phyloP scores from a whole-genome alignment of 1,140 invertebrate species.

The Drosophila sechellia region DNA sequence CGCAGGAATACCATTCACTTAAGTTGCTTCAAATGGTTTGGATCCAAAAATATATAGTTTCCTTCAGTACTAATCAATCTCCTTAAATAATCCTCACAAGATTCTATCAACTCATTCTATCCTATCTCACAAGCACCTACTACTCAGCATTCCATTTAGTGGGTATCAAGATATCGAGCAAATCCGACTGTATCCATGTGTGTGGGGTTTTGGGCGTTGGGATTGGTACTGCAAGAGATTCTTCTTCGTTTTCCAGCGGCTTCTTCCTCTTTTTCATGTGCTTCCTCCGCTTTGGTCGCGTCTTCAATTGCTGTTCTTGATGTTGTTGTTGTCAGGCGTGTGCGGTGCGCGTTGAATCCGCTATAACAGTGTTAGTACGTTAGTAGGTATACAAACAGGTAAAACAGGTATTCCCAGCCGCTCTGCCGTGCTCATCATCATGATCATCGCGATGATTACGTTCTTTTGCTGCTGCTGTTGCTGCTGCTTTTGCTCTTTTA shows the following conservation, averaged over 20 bases:
- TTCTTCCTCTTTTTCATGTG: slow-evolving; percentile 24
- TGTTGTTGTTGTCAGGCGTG: slow-evolving; percentile 65
- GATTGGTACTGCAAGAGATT: slow-evolving; percentile 29
- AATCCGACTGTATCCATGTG: neutral
- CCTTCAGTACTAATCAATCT: no score
- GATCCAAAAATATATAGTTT: no score
- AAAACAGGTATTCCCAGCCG: slow-evolving; percentile 82
- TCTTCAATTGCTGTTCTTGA: slow-evolving; percentile 56
- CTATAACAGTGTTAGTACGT: slow-evolving; percentile 85
- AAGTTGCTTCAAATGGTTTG: neutral
- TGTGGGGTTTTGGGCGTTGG: slow-evolving; percentile 37
- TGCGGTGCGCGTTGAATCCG: slow-evolving; percentile 78
- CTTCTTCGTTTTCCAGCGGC: slow-evolving; percentile 2
- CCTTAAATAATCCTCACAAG: neutral
- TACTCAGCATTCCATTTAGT: neutral
- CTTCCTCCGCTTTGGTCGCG: slow-evolving; percentile 47
- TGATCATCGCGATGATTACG: slow-evolving; percentile 42
- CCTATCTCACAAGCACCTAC: no score
- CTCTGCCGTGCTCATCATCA: slow-evolving; percentile 69
- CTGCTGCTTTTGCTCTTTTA: slow-evolving; percentile 33
- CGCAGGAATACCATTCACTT: neutral
- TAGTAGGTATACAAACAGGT: slow-evolving; percentile 85
- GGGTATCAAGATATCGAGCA: neutral
- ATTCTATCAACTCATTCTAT: neutral
- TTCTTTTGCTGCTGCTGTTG: slow-evolving; percentile 12